phyloP scores from a whole-genome alignment of 1,140 invertebrate species.

The Lepidurus arcticus region DNA sequence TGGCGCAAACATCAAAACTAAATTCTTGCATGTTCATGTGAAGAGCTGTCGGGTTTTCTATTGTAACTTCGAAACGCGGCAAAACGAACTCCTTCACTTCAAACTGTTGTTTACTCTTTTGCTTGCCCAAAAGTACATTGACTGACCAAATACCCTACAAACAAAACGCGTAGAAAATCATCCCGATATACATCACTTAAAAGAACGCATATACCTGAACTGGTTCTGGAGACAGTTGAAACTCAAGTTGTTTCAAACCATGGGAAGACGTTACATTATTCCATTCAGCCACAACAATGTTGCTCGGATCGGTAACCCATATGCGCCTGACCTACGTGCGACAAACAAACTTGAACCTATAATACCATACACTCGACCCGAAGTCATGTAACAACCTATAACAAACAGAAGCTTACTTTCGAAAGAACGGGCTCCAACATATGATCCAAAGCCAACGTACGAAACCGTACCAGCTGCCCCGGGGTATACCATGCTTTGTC shows the following conservation, averaged over 20 bases:
- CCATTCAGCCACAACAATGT: constrained; percentile 55
- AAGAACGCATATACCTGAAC: constrained; percentile 43
- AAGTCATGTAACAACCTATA: background rate
- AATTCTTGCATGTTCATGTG: constrained; percentile 51
- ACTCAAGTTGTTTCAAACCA: constrained; percentile 52
- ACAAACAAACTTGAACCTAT: background rate
- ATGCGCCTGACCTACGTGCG: constrained; percentile 51
- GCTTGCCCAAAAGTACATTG: constrained; percentile 40
- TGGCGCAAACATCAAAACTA: constrained; percentile 55
- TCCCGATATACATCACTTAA: background rate
- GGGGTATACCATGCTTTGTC: constrained; percentile 59
- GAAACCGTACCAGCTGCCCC: constrained; percentile 53
- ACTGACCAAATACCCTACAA: constrained; percentile 35
- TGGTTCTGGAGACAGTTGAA: constrained; percentile 52
- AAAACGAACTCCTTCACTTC: constrained; percentile 58
- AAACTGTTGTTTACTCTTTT: constrained; percentile 44
- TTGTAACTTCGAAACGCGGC: constrained; percentile 59
- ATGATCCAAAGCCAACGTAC: constrained; percentile 50
- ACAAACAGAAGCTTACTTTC: constrained; percentile 42
- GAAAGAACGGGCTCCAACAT: constrained; percentile 49
- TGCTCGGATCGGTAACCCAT: constrained; percentile 55
- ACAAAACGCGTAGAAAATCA: background rate
- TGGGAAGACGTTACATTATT: constrained; percentile 49
- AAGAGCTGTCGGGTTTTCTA: constrained; percentile 55
- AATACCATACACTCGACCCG: background rate